Evolutionary conservation across 2,797 vertebrate genomes (phyloP).

Genomic region (Cercopithecus hamlyni): DNA sequence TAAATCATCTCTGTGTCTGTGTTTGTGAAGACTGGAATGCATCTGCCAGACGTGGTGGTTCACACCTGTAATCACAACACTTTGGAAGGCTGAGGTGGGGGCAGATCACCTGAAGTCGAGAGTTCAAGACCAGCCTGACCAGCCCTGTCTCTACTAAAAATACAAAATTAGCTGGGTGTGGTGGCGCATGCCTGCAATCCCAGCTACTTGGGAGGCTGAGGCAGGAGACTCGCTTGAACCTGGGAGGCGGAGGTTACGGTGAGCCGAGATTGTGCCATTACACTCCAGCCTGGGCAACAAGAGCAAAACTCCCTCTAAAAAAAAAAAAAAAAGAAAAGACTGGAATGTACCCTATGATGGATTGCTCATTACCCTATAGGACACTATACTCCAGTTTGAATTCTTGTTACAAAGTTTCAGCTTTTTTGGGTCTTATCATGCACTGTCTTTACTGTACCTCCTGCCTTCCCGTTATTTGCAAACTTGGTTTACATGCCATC

Average conservation of each 20-base stretch:
- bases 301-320: too few species aligned
- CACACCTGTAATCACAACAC: background rate
- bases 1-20: background rate
- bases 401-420: background rate
- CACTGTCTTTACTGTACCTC: background rate
- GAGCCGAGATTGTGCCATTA: too few species aligned
- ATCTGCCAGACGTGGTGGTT: background rate
- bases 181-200: too few species aligned
- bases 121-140: background rate
- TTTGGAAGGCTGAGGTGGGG: background rate
- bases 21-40: background rate
- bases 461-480: background rate
- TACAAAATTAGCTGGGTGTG: too few species aligned
- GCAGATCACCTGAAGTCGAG: background rate
- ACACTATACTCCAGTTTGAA: background rate
- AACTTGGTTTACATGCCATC: background rate
- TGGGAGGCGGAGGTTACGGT: rapidly evolving
- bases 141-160: too few species aligned
- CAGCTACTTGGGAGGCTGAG: too few species aligned
- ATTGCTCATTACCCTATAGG: background rate
- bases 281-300: too few species aligned
- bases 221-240: too few species aligned
- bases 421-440: background rate
- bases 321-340: background rate
- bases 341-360: background rate